A percentile compares a stretch with the other conserved stretches of the same genome.
These are phyloP conservation scores for Coelopa frigida DNA, from an alignment of 1,140 invertebrate genomes.

Conservation along the genomic window DNA sequence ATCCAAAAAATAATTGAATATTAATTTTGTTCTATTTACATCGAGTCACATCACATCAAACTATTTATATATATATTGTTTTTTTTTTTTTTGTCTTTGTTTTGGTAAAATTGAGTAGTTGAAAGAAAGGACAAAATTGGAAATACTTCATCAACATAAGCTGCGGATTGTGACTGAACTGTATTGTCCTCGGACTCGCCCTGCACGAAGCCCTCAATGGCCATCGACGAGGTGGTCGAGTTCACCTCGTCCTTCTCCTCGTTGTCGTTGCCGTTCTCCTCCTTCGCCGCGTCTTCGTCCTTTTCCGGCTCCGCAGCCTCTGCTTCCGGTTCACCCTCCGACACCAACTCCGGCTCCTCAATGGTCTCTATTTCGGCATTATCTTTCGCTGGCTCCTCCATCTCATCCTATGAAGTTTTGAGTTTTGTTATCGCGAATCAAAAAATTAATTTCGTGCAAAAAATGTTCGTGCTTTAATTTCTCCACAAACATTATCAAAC, in stretches of 20 bases:
- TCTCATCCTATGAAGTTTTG: conserved; percentile 6
- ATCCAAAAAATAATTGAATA: no score
- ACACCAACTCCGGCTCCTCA: neutral
- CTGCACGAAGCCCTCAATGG: conserved; percentile 57
- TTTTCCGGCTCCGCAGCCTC: neutral
- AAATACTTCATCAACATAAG: conserved; percentile 43
- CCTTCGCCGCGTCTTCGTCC: conserved; percentile 12
- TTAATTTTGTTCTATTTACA: no score
- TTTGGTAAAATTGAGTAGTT: no score
- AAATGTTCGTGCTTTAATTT: no score
- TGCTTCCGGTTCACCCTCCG: conserved; percentile 3
- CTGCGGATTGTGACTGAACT: conserved; percentile 46
- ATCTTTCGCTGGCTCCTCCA: neutral
- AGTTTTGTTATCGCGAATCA: no score
- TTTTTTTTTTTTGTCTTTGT: no score
- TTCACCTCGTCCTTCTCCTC: conserved; percentile 33
- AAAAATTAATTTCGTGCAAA: no score
- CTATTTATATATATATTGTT: no score
- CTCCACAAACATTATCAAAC: no score
- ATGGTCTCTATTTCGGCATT: neutral
- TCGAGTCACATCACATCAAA: no score
- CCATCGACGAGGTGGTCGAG: conserved; percentile 41
- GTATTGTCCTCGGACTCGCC: conserved; percentile 53
- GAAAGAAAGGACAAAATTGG: conserved; percentile 20
- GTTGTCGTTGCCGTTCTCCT: conserved; percentile 21